Evolutionary conservation across 2,888 invertebrate species (phyloP).

Genomic region (Drosophila greeni): DNA sequence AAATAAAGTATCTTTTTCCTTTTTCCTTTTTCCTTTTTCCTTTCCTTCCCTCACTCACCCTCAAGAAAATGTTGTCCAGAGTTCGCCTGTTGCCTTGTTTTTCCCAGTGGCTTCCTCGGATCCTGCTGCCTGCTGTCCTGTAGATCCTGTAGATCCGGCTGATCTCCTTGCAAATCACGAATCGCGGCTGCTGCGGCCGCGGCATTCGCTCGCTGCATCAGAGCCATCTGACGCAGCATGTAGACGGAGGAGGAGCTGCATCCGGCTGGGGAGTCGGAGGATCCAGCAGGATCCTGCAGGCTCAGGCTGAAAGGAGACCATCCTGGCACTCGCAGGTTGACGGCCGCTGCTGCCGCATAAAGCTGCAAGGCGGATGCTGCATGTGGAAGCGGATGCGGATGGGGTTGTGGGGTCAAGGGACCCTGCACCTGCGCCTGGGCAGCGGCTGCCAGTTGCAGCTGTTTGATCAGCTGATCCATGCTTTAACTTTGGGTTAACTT

Average conservation of each 20-base stretch:
- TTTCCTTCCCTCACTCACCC: neutral
- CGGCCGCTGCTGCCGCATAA: slow-evolving; percentile 85
- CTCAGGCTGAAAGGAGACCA: slow-evolving; percentile 83
- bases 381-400: slow-evolving; percentile 25
- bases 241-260: slow-evolving; percentile 40
- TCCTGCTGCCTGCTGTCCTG: neutral
- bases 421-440: slow-evolving; percentile 46
- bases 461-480: slow-evolving; percentile 79
- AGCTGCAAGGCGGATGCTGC: slow-evolving; percentile 82
- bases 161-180: slow-evolving; percentile 11
- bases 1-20: no score
- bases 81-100: neutral
- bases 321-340: slow-evolving; percentile 76
- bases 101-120: neutral
- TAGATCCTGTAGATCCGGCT: neutral
- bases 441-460: slow-evolving; percentile 82
- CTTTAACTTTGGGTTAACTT: neutral
- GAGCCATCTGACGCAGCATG: slow-evolving; percentile 61
- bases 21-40: neutral
- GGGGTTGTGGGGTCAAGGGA: slow-evolving; percentile 1
- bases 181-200: slow-evolving; percentile 40
- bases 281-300: slow-evolving; percentile 25
- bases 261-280: neutral
- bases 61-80: neutral
- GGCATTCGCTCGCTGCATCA: slow-evolving; percentile 56